Conservation (phyloP, 2,113 vertebrate genomes). For the Saimiri boliviensis region DNA sequence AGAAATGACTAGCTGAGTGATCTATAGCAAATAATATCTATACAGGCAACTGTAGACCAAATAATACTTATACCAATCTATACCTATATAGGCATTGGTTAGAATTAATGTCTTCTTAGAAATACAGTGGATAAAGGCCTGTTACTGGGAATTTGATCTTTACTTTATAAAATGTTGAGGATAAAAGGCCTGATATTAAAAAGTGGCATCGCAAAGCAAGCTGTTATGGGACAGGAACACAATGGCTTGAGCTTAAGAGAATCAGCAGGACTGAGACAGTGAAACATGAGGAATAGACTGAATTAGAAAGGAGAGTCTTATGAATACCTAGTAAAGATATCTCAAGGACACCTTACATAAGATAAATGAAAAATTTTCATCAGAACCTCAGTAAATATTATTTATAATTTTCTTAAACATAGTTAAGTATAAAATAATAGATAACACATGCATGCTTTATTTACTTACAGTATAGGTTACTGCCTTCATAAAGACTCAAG, state of each 20-base stretch:
- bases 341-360: not conserved
- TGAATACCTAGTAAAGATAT: not conserved
- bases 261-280: not conserved
- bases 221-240: not conserved
- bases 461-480: not conserved
- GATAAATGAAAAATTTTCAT: not conserved
- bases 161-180: not conserved
- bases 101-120: not conserved
- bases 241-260: not conserved
- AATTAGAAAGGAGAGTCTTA: not conserved
- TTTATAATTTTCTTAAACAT: slow-evolving; percentile 30
- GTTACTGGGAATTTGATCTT: not conserved
- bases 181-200: not conserved
- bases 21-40: not conserved
- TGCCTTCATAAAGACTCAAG: not conserved
- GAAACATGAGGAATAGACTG: not conserved
- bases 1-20: not conserved
- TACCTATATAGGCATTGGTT: not conserved
- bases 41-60: too few species aligned
- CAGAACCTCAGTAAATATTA: not conserved
- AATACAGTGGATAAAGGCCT: not conserved
- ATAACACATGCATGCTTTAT: not conserved
- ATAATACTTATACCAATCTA: too few species aligned
- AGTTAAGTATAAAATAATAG: not conserved
- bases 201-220: not conserved